phyloP scores from a whole-genome alignment of 2,113 vertebrate species.

The Neopipo cinnamomea region DNA sequence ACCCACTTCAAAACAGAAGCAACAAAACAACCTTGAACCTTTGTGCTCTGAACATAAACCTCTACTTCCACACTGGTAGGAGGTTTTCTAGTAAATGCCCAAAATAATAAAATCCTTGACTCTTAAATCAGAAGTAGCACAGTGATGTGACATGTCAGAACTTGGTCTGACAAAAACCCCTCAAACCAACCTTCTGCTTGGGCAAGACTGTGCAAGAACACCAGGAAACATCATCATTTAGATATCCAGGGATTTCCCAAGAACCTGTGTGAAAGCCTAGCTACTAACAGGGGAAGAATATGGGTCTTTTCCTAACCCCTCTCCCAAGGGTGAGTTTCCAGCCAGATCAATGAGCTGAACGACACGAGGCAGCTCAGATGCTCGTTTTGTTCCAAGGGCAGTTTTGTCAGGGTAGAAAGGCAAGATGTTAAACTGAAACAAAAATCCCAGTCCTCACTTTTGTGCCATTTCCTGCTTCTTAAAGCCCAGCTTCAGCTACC shows the following conservation, averaged over 20 bases:
- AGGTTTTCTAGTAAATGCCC: not conserved
- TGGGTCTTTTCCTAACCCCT: not conserved
- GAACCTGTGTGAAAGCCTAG: not conserved
- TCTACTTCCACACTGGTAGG: not conserved
- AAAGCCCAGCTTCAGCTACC: not conserved
- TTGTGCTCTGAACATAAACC: not conserved
- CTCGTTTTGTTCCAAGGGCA: not conserved
- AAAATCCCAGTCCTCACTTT: not conserved
- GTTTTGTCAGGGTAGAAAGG: not conserved
- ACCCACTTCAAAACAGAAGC: not conserved
- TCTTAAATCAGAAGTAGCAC: not conserved
- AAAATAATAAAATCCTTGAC: not conserved
- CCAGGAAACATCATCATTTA: not conserved
- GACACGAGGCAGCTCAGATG: not conserved
- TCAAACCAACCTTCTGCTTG: not conserved
- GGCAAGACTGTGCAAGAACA: not conserved
- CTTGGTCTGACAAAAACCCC: not conserved
- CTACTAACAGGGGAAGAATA: not conserved
- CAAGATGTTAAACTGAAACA: not conserved
- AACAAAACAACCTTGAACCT: not conserved
- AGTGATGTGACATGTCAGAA: accelerated
- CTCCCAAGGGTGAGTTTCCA: not conserved
- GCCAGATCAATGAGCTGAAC: not conserved
- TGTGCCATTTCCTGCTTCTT: not conserved
- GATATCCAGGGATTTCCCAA: not conserved